Evolutionary conservation across 2,888 invertebrate species (phyloP), one percentile per base, ranked within the genome.

Genomic region (Ecliptopera silaceata): DNA sequence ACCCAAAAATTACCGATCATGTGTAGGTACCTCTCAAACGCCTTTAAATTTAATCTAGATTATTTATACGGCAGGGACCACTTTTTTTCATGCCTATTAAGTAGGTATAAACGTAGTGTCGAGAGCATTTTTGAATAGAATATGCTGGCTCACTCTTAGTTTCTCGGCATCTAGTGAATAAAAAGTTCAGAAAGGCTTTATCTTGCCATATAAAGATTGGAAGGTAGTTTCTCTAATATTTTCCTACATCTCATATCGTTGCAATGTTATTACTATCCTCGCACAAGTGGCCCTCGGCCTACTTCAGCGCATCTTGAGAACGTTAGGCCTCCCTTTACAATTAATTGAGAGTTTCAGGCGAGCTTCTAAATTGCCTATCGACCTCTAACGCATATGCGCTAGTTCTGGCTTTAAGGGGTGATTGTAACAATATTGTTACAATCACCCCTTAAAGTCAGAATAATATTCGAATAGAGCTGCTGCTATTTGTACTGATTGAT

Each of bases 311-410:
- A 43, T 42, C 50, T 51, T 38, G 38, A 51, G 51, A 44, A 34
- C 15, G 36, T 36, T 43, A 38, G 45, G 31, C 53, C 38, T 41
- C 15, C 12, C 43, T n/a, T 79, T 74, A 76, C 81, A 79, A 80
- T 80, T 84, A 84, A 84, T 84, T 82, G 82, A 83, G 82, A 73
- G 77, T 64, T 68, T 66, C 69, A 60, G 68, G 72, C 72, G 74
- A 75, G 44, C 75, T 70, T 70, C 65, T 63, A 74, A 80, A 80
- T 81, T 80, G 79, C 71, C 72, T 72, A 69, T 74, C 68, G 72
- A 68, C 70, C 70, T 61, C 59, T 49, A 48, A 47, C 64, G 56
- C 69, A 66, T 39, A 31, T 31, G 22, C n/a, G 34, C 2, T 20
- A 5, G 26, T 50, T 32, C 26, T 26, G 1, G 8, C 4, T 6